These are phyloP conservation scores for Maccullochella peelii DNA, from an alignment of 2,113 vertebrate genomes.

Conservation along the genomic window DNA sequence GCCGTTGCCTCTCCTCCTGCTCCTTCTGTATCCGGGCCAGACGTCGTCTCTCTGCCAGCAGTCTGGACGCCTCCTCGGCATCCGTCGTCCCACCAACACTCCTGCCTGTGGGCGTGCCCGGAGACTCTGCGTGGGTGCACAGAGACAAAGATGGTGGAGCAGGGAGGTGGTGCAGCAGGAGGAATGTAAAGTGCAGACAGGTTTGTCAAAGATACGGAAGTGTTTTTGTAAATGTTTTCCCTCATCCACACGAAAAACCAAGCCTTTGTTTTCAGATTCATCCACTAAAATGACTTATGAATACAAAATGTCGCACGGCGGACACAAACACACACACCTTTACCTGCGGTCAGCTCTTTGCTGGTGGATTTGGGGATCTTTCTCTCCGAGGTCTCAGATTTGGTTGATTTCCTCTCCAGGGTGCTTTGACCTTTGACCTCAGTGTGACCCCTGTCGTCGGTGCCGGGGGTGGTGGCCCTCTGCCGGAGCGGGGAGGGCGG, in stretches of 20 bases:
- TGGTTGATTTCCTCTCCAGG: conserved; percentile 83
- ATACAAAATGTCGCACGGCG: no score
- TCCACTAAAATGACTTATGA: no score
- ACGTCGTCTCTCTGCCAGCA: conserved; percentile 92
- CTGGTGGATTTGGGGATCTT: conserved; percentile 84
- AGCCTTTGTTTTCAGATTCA: no score
- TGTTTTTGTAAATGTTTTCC: no score
- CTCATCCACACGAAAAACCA: no score
- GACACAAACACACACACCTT: not conserved
- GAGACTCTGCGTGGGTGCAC: conserved; percentile 75
- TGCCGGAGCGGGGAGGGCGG: conserved; percentile 89
- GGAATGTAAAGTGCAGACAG: no score
- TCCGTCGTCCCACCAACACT: conserved; percentile 90
- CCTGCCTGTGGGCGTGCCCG: conserved; percentile 84
- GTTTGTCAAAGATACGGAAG: no score
- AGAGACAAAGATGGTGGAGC: not conserved
- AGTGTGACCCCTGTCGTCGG: conserved; percentile 80
- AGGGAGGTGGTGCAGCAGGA: not conserved
- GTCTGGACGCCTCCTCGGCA: conserved; percentile 92
- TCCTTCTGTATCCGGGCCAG: conserved; percentile 94
- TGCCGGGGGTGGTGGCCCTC: conserved; percentile 79
- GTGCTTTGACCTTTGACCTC: conserved; percentile 71
- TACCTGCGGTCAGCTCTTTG: conserved; percentile 84
- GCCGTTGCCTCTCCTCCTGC: conserved; percentile 90
- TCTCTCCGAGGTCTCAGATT: conserved; percentile 80